These are phyloP conservation scores for Catocala nupta DNA, from an alignment of 2,888 invertebrate genomes.

Conservation along the genomic window DNA sequence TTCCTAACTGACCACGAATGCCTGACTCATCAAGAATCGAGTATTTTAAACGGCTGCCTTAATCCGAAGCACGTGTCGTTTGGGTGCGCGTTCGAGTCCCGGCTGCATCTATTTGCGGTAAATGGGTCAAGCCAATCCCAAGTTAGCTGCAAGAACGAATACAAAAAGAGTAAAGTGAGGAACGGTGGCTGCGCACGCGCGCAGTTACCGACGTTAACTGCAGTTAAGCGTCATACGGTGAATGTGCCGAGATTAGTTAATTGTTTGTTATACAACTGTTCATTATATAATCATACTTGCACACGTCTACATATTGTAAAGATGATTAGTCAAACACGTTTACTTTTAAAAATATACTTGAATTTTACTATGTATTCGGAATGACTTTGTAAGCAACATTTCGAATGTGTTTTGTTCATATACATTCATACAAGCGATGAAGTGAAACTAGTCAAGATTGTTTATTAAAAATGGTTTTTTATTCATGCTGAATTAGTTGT, in stretches of 20 bases:
- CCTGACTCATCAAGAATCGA: conserved; percentile 42
- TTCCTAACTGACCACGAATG: conserved; percentile 22
- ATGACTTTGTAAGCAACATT: no score
- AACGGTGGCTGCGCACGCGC: conserved; percentile 51
- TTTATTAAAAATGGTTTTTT: no score
- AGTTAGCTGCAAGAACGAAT: conserved; percentile 85
- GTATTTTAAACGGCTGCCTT: conserved; percentile 49
- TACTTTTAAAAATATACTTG: no score
- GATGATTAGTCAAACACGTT: no score
- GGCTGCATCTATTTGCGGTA: conserved; percentile 83
- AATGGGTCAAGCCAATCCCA: conserved; percentile 84
- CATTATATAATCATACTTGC: background rate
- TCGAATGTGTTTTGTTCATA: no score
- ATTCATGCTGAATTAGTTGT: no score
- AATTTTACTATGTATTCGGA: no score
- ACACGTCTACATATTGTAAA: no score
- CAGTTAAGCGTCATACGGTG: conserved; percentile 28
- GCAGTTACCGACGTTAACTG: conserved; percentile 30
- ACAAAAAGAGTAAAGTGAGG: conserved; percentile 85
- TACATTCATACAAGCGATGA: no score
- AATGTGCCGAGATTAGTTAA: no score
- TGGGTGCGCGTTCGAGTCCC: conserved; percentile 66
- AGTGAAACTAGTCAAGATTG: no score
- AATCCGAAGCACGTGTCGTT: conserved; percentile 70
- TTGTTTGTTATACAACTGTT: conserved; percentile 2